These are phyloP conservation scores for Anabacerthia variegaticeps DNA, from an alignment of 2,797 vertebrate genomes.

Conservation along the genomic window DNA sequence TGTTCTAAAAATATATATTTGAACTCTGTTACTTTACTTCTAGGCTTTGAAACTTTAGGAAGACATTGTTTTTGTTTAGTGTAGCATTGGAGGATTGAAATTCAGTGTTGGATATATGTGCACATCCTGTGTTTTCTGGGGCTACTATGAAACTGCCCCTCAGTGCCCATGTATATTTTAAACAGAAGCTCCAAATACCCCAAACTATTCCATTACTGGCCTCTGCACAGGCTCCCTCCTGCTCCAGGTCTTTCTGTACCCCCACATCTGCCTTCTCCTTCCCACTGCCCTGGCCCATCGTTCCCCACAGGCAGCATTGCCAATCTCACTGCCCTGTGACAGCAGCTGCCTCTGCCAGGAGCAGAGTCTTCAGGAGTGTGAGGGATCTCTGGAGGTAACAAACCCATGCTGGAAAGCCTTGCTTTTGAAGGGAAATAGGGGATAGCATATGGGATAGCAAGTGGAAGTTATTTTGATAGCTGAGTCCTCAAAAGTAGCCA, in stretches of 20 bases:
- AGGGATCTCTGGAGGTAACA: background rate
- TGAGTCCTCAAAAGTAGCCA: background rate
- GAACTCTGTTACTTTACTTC: background rate
- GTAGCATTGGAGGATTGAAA: background rate
- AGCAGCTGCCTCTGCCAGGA: background rate
- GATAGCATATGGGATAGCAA: background rate
- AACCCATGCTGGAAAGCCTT: background rate
- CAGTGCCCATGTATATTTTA: background rate
- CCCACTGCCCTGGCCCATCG: background rate
- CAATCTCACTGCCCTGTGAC: background rate
- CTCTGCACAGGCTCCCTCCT: background rate
- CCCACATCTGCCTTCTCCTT: background rate
- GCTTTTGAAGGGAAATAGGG: background rate
- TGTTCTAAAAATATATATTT: background rate
- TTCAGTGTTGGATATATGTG: background rate
- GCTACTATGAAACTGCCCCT: background rate
- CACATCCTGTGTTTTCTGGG: background rate
- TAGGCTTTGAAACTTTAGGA: background rate
- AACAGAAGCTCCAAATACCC: background rate
- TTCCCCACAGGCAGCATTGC: background rate
- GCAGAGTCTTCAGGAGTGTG: rapidly evolving
- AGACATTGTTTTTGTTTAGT: background rate
- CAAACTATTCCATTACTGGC: background rate
- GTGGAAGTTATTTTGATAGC: background rate
- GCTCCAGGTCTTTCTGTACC: background rate